Evolutionary conservation across 2,797 vertebrate genomes (phyloP), one percentile per base, ranked within the genome.

Genomic region (Octomys mimax): DNA sequence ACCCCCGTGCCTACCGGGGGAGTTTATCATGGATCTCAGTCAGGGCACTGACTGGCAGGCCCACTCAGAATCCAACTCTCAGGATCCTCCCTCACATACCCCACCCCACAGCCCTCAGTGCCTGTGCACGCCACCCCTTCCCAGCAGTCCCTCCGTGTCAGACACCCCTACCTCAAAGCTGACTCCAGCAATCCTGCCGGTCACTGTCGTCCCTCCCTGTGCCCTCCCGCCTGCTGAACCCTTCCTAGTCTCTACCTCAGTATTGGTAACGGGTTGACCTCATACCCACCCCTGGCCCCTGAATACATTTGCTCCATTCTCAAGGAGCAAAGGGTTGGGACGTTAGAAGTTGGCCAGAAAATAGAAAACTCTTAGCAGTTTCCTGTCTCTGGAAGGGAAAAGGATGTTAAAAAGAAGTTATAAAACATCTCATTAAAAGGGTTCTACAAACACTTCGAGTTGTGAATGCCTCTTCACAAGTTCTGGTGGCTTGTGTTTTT

Each of bases 371-470:
- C 61, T 31, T 78, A 22, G 78, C 6, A 61, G 64, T 85, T 95
- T 97, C 52, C 77, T 81, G 82, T 91, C 49, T 87, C 87, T 95
- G 68, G 89, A 83, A 93, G 96, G 66, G 75, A 84, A 77, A 83
- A 16, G 95, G 39, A 61, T 66, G 42, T 75, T 42, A 42, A 61
- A 73, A 86, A 89, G n/a, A 70, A 94, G 77, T 83, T 39, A 79
- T 59, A 31, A 89, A 70, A 94, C 94, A 68, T 52, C 95, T 94
- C 86, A 59, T 73, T 95, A 87, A 95, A 89, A 93, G 54, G 4
- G 33, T 70, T 96, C 90, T 93, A 88, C 28, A 36, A 92, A 88
- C 93, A 80, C 71, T 96, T 96, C 89, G 70, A 61, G 85, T 90
- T 79, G 2, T 12, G 75, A 91, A 71, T 84, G 42, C 70, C 78